Evolutionary conservation across 2,797 vertebrate species (phyloP), one percentile per base, ranked within the genome.

Genomic region (Spondyliosoma cantharus): DNA sequence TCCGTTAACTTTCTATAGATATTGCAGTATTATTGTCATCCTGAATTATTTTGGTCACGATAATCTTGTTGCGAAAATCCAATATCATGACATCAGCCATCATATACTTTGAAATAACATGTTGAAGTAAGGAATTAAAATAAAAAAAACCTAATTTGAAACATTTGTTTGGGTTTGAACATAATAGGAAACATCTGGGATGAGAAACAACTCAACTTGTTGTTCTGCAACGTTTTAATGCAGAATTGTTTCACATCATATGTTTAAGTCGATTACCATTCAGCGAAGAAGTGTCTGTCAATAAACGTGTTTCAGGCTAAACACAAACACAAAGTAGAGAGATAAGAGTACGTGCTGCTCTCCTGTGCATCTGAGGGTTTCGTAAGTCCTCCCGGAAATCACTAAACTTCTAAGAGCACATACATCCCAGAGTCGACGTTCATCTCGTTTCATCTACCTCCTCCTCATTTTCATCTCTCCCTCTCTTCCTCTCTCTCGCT

Each of bases 381-480:
- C 13, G 0, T 17, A 80, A 80, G 57, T 87, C 66, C 53, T 80
- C 27, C 42, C 12, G 60, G 63, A 85, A 78, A 78, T 82, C 75
- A 54, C 52, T 53, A 76, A 87, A 88, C 74, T 83, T 86, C 56
- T 25, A 32, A 53, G 78, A 81, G 63, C 3, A 1, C 63, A 78
- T 70, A 61, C 53, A 48, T 83, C 46, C 56, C 74, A 27, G 49
- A 80, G 65, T 48, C 66, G 60, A 63, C 63, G 73, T 82, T 81
- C 54, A 71, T 71, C 65, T 76, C 16, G 1, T 86, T 88, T 76
- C 22, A 81, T 87, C 84, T 71, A 32, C 87, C 64, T 62, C 72
- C 52, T 76, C 70, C 76, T 78, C 45, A 61, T 81, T 86, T 87
- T 70, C 78, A 83, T 86, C 83, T 70, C 73, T 42, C 78, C 70